phyloP scores from a whole-genome alignment of 2,113 vertebrate genomes.

The Chloropsis hardwickii region DNA sequence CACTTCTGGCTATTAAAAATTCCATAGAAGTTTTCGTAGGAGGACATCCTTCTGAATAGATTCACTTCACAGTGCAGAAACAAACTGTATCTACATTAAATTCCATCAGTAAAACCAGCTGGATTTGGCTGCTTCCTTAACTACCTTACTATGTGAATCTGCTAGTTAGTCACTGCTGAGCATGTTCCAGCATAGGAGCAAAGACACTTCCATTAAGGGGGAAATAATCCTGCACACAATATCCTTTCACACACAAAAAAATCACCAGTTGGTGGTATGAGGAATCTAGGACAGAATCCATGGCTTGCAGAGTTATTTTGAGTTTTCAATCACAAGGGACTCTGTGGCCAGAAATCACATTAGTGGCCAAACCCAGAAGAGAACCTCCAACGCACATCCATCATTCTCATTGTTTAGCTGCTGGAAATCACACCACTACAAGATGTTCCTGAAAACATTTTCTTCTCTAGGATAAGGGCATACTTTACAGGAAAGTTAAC shows the following conservation, averaged over 20 bases:
- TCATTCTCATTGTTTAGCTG: background rate
- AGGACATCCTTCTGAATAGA: background rate
- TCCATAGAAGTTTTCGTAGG: conserved; percentile 19
- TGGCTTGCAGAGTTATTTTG: background rate
- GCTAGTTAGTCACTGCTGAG: background rate
- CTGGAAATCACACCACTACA: background rate
- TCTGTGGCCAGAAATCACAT: background rate
- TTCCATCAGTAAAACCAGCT: background rate
- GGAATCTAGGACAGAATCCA: background rate
- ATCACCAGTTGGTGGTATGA: background rate
- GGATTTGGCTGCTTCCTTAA: background rate
- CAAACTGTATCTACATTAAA: background rate
- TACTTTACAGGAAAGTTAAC: background rate
- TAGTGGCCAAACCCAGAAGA: background rate
- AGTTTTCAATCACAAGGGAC: background rate
- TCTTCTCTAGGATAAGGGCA: background rate
- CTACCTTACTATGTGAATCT: background rate
- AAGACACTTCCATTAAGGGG: background rate
- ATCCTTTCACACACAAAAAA: background rate
- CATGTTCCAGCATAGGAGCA: background rate
- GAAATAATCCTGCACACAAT: background rate
- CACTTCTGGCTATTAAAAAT: conserved; percentile 42
- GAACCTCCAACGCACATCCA: background rate
- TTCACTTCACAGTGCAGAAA: background rate
- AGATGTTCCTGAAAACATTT: background rate